Percentiles rank a stretch among this genome's conserved stretches.
phyloP scores from a whole-genome alignment of 2,888 invertebrate genomes.

The Ichneumoninae sp. region DNA sequence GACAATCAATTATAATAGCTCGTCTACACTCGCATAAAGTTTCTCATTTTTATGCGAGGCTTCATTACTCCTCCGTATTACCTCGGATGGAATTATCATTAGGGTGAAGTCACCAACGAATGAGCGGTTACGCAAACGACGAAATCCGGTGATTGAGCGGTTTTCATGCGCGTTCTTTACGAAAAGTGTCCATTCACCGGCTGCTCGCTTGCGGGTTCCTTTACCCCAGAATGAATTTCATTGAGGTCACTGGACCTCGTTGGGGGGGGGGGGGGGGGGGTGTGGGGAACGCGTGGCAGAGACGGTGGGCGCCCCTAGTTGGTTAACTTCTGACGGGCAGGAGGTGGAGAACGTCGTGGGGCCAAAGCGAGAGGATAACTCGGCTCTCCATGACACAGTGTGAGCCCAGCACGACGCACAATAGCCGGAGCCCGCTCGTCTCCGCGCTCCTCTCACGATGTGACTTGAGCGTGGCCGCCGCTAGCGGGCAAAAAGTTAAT shows the following conservation, averaged over 20 bases:
- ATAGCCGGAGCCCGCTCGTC: slow-evolving; percentile 60
- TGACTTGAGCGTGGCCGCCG: slow-evolving; percentile 74
- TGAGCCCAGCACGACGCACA: slow-evolving; percentile 68
- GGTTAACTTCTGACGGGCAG: slow-evolving; percentile 34
- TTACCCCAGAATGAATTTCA: neutral
- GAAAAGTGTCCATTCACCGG: neutral
- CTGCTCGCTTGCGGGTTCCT: neutral
- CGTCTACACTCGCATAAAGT: neutral
- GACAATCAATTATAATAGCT: slow-evolving; percentile 1
- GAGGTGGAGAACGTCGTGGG: slow-evolving; percentile 24
- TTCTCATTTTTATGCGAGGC: neutral
- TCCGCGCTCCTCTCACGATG: slow-evolving; percentile 70
- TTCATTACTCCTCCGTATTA: neutral
- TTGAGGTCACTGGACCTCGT: slow-evolving; percentile 17
- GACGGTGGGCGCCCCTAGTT: too few relatives aligned
- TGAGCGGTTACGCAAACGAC: too few relatives aligned
- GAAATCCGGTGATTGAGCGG: too few relatives aligned
- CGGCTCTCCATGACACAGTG: slow-evolving; percentile 64
- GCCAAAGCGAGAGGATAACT: slow-evolving; percentile 20
- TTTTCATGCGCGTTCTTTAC: neutral
- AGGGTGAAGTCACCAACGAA: too few relatives aligned
- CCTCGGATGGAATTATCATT: too few relatives aligned
- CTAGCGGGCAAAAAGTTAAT: slow-evolving; percentile 80
- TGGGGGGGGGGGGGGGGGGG: neutral
- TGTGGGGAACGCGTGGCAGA: too few relatives aligned